A percentile compares a stretch with the other conserved stretches of the same genome.
These are phyloP conservation scores for Platycheirus rosarum DNA, from an alignment of 2,888 invertebrate genomes.

Conservation along the genomic window DNA sequence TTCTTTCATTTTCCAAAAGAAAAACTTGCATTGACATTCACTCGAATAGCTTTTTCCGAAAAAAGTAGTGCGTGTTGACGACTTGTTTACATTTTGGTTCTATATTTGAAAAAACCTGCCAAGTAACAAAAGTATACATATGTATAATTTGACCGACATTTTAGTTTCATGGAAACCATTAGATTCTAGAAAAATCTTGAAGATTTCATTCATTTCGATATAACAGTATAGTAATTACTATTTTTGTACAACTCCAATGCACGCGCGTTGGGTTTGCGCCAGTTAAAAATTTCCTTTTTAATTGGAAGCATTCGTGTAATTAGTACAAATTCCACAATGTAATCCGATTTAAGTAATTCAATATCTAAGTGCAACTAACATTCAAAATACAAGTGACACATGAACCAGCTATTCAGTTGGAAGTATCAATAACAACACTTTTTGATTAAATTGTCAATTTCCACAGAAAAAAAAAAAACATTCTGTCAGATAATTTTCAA, in stretches of 20 bases:
- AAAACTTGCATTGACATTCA: no score
- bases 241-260: neutral
- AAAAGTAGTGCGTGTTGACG: no score
- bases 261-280: neutral
- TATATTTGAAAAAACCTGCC: no score
- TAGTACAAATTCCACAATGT: neutral
- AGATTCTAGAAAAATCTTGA: neutral
- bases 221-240: no score
- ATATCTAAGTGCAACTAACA: neutral
- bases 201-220: neutral
- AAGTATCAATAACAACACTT: neutral
- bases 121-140: no score
- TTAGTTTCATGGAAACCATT: neutral
- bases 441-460: neutral
- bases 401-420: neutral
- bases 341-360: neutral
- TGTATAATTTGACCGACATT: neutral
- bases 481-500: neutral
- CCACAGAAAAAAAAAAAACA: neutral
- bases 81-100: no score
- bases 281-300: neutral
- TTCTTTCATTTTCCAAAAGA: no score
- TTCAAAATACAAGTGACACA: neutral
- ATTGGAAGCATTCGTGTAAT: neutral
- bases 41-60: no score